Evolutionary conservation across 2,797 vertebrate genomes (phyloP), one percentile per base, ranked within the genome.

Genomic region (Denticeps clupeoides): DNA sequence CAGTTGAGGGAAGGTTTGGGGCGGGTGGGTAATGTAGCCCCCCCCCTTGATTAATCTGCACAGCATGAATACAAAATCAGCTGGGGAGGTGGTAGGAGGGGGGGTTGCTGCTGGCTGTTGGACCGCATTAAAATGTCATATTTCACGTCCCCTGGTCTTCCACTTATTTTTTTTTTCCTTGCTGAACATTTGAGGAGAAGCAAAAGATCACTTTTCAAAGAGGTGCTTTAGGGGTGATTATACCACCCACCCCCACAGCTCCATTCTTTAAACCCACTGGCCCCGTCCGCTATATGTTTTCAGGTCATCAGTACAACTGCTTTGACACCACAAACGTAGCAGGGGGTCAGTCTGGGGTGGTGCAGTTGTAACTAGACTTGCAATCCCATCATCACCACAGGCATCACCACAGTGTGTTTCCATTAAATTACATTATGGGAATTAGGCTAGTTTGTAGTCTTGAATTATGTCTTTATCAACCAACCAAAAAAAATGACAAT

Each of bases 41-140:
- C 38, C 32, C 65, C 79, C 78, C 80, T 84, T 89, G 87, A 89
- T 89, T 89, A 89, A 87, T 88, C 85, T 85, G 82, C 79, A 67
- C 82, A 75, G 67, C 75, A 77, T 70, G 85, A 88, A 89, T 89
- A 85, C 81, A 68, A 84, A 89, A 89, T 87, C 83, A 89, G 86
- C 79, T 70, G 47, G 5, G 47, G 33, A 22, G 41, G 26, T 3
- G 37, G 25, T 31, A 12, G 29, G 25, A 19, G 49, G 9, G 25
- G 55, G 35, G 15, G 16, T n/a, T 12, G 13, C 11, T 32, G 29
- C 32, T 29, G 51, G 41, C 44, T 21, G 58, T 44, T n/a, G 78
- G 77, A 68, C 60, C 62, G 65, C 69, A 49, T 58, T 77, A 78
- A 84, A 84, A 86, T 81, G 79, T 79, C 80, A 81, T 72, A 76